phyloP scores from a whole-genome alignment of 1,140 invertebrate genomes.

The Drosophila paulistorum region DNA sequence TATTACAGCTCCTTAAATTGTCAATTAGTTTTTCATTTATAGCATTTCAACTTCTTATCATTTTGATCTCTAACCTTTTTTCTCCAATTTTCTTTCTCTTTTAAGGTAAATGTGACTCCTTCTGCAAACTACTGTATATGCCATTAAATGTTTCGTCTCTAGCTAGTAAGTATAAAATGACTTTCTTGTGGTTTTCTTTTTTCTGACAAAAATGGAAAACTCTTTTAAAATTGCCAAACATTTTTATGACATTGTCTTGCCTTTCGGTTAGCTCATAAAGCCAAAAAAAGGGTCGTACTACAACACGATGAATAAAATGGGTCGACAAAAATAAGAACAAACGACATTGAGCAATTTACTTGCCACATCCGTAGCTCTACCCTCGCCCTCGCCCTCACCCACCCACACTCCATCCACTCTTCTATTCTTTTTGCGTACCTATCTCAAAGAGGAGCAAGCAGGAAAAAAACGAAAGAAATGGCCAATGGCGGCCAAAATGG shows the following conservation, averaged over 20 bases:
- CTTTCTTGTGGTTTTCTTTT: conserved; percentile 4
- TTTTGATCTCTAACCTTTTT: conserved; percentile 8
- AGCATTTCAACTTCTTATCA: neutral
- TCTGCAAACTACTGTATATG: neutral
- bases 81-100: conserved; percentile 9
- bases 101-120: conserved; percentile 10
- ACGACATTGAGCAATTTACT: conserved; percentile 22
- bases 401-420: neutral
- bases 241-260: conserved; percentile 19
- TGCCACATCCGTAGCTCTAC: neutral
- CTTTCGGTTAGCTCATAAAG: conserved; percentile 9
- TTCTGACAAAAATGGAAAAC: neutral
- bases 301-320: neutral
- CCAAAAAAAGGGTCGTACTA: conserved; percentile 1
- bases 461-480: neutral
- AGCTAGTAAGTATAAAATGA: conserved; percentile 1
- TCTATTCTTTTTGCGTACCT: conserved; percentile 5
- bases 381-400: neutral
- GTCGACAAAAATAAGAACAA: neutral
- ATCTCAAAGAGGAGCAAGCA: neutral
- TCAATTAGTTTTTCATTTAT: neutral
- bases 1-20: conserved; percentile 1
- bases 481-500: conserved; percentile 48
- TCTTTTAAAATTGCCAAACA: conserved; percentile 8
- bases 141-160: conserved; percentile 4